Evolutionary conservation across 2,113 vertebrate species (phyloP), one percentile per base, ranked within the genome.

Genomic region (Tretioscincus oriximinensis): DNA sequence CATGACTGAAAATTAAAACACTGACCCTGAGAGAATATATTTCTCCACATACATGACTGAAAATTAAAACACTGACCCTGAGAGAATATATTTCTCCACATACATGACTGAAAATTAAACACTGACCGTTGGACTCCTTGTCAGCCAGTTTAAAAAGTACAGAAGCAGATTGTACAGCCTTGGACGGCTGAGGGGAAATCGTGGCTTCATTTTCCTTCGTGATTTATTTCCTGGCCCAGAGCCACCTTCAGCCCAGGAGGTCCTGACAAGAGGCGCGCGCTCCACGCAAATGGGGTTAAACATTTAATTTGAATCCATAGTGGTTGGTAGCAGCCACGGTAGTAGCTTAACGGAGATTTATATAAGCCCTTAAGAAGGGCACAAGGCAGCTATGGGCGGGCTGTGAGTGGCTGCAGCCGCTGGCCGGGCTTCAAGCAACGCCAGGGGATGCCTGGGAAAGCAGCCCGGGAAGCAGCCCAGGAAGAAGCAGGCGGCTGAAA

Each of bases 401-500:
- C 90, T 71, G 92, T 84, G 90, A 92, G 91, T 91, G 91, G 24
- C 2, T 18, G 20, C 94, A 90, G 93, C 87, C 78, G 69, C 93
- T 94, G 94, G 94, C 91, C 87, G 87, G 75, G 88, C 85, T 89
- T 88, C 91, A 92, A 94, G 91, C 92, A 85, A 87, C 84, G 90
- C 90, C 85, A 88, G 51, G 3, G 10, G 12, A 6, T n/a, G n/a
- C 47, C 10, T 10, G 51, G 6, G 10, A 54, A 94, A 92, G 93
- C 94, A 95, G 94, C 90, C 90, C 95, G 95, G 94, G 95, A 28
- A 92, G 9, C 85, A 82, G 95, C 95, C 96, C 95, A 94, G 94
- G 93, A 90, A 95, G 35, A 41, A 41, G 35, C 35, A 41, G 73
- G 92, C 65, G 89, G 5, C 87, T 92, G 92, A 94, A 92, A 95